phyloP scores from a whole-genome alignment of 2,113 vertebrate species.

The Brachypodius melanocephalos region DNA sequence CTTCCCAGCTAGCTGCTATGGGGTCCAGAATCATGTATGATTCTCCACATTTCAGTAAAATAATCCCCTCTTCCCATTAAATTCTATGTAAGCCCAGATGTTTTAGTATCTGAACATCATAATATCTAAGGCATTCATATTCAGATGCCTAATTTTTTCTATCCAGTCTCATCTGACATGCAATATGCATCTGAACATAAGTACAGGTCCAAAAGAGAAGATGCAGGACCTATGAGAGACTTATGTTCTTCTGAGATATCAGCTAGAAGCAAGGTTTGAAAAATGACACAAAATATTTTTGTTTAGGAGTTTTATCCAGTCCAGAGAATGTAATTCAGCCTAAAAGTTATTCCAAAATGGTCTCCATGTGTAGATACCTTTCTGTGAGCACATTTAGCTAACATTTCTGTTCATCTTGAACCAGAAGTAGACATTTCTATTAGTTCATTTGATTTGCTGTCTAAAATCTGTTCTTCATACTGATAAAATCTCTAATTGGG shows the following conservation, averaged over 20 bases:
- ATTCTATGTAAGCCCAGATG: accelerated
- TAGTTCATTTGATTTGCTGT: not conserved
- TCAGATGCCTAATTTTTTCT: not conserved
- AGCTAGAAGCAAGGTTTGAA: not conserved
- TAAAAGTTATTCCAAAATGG: not conserved
- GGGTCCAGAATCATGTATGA: not conserved
- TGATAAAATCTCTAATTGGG: not conserved
- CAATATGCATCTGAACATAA: not conserved
- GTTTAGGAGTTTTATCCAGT: not conserved
- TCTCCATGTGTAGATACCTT: accelerated
- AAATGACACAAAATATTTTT: not conserved
- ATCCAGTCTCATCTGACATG: not conserved
- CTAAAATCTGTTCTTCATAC: not conserved
- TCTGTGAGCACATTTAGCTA: not conserved
- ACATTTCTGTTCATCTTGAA: not conserved
- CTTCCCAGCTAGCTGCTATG: not conserved
- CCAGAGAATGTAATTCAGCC: not conserved
- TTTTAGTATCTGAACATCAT: not conserved
- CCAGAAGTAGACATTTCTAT: not conserved
- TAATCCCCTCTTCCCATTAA: not conserved
- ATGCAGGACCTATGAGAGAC: not conserved
- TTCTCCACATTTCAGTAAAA: not conserved
- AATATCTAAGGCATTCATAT: not conserved
- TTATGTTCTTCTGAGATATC: not conserved
- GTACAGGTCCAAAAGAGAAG: not conserved